These are phyloP conservation scores for Hirudinaria manillensis DNA, from an alignment of 2,888 invertebrate genomes.

Conservation along the genomic window DNA sequence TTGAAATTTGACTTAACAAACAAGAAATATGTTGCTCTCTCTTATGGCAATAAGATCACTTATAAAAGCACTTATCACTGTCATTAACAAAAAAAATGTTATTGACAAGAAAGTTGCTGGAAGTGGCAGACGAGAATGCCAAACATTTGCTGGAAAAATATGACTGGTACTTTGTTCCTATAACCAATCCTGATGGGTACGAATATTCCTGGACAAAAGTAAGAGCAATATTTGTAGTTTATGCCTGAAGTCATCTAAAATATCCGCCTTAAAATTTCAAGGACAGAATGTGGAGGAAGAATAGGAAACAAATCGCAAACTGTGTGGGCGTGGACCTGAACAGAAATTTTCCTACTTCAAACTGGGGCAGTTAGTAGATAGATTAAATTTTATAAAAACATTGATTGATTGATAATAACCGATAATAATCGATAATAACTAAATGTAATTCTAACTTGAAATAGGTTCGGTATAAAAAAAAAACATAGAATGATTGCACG, in stretches of 20 bases:
- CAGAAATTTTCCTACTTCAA: constrained; percentile 35
- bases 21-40: too few species aligned
- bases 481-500: too few species aligned
- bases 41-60: too few species aligned
- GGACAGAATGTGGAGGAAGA: constrained; percentile 39
- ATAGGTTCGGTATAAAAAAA: too few species aligned
- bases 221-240: constrained; percentile 10
- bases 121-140: constrained; percentile 29
- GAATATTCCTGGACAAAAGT: constrained; percentile 32
- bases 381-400: not conserved
- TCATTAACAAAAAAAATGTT: too few species aligned
- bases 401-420: too few species aligned
- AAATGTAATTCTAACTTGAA: too few species aligned
- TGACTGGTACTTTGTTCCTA: constrained; percentile 38
- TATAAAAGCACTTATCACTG: too few species aligned
- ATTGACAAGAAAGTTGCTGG: constrained; percentile 11
- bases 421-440: too few species aligned
- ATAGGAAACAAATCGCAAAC: constrained; percentile 29
- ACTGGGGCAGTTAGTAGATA: constrained; percentile 37
- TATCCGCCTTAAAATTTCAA: not conserved
- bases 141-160: constrained; percentile 33
- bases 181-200: constrained; percentile 39
- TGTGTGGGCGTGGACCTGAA: constrained; percentile 37
- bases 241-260: not conserved
- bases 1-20: too few species aligned